phyloP scores from a whole-genome alignment of 1,140 invertebrate genomes.

The Caenorhabditis elegans region WBcel235 BX284603.4:7242501-7243000 shows the following conservation, averaged over 20 bases:
- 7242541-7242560: background rate
- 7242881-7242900: background rate
- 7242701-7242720: background rate
- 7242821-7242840: background rate
- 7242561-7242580: background rate
- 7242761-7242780: background rate
- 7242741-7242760: background rate
- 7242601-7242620: background rate
- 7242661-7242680: background rate
- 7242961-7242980: no score
- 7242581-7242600: background rate
- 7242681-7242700: conserved; percentile 1
- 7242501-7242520: background rate
- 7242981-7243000: no score
- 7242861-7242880: background rate
- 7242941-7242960: no score
- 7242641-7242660: background rate
- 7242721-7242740: background rate
- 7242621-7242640: background rate
- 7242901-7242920: background rate
- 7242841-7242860: conserved; percentile 21
- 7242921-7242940: no score
- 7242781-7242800: no score
- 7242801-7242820: no score
- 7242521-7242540: background rate